Evolutionary conservation across 2,888 invertebrate species (phyloP).

Genomic region (Apeira syringaria): DNA sequence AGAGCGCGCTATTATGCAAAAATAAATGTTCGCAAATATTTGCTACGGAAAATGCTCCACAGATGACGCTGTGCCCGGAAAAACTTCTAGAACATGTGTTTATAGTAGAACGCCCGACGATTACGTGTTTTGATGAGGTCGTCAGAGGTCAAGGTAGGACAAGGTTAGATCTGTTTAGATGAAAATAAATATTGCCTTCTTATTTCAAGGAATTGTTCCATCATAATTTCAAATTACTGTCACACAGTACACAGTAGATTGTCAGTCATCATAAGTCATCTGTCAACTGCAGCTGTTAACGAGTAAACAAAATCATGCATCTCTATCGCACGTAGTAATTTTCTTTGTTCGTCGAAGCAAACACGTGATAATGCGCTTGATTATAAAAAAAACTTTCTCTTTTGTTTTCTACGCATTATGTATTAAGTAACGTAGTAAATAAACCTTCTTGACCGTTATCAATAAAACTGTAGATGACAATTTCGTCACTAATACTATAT

Average conservation of each 20-base stretch:
- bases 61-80: constrained; percentile 38
- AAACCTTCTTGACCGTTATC: no score
- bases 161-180: constrained; percentile 39
- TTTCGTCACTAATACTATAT: no score
- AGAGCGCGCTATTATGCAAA: no score
- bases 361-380: no score
- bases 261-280: background rate
- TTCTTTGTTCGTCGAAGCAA: constrained; percentile 4
- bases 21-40: no score
- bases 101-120: background rate
- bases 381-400: no score
- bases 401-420: no score
- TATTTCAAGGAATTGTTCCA: background rate
- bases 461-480: no score
- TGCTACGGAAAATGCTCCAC: constrained; percentile 19
- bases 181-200: constrained; percentile 10
- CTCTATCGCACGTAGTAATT: background rate
- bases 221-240: constrained; percentile 2
- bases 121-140: constrained; percentile 35
- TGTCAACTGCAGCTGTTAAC: no score
- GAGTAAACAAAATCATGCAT: background rate
- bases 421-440: no score
- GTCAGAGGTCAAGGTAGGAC: constrained; percentile 54
- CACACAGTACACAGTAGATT: no score
- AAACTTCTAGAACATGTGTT: constrained; percentile 41